Base-by-base conservation (phyloP, 2,888 invertebrate species). In the Tenthredo distinguenda region DNA sequence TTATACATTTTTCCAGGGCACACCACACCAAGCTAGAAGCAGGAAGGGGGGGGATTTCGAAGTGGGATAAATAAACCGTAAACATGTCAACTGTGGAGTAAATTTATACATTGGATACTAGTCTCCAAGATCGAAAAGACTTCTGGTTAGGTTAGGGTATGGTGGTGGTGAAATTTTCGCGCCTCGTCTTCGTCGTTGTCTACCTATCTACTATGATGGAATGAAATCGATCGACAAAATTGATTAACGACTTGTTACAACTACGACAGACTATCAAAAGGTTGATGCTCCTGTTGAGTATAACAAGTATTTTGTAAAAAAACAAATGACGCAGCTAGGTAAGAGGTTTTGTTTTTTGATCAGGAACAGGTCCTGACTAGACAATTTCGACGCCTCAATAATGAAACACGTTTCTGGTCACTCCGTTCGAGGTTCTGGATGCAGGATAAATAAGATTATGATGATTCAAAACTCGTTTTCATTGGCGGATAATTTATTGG, bases 281-380 rank as follows among this genome's bases (percentile, higher is more conserved):
- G 62, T 62, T 62, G 62, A 62, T 62, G 34, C 68, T 34, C 68
- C 34, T 31, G 6, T 34, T 68, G 34, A 34, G 31, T 68, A 47
- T 47, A 68, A 68, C 34, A 34, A 68, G 68, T 34, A 34, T 68
- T 68, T 65, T 26, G 65, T 65, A 31, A 3, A 65, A 65, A 34
- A 34, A 7, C 15, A 31, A 34, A 68, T 31, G 68, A 68, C 68
- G 31, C 68, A 18, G 34, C 68, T 68, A 34, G 34, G 34, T 10
- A 68, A 18, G 34, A 68, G 21, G 31, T 68, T 68, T 68, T 34
- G 15, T 68, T 68, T 34, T 34, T 68, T 34, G 1, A 68, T 18
- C 34, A 68, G 68, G 21, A 68, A 68, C 68, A 68, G 68, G 68
- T 34, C 68, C 68, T 31, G 68, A 68, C 31, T 18, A 68, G 68